Percentiles rank a stretch among this genome's conserved stretches.
phyloP scores from a whole-genome alignment of 1,140 invertebrate genomes.

The Aphaenogaster rudis region DNA sequence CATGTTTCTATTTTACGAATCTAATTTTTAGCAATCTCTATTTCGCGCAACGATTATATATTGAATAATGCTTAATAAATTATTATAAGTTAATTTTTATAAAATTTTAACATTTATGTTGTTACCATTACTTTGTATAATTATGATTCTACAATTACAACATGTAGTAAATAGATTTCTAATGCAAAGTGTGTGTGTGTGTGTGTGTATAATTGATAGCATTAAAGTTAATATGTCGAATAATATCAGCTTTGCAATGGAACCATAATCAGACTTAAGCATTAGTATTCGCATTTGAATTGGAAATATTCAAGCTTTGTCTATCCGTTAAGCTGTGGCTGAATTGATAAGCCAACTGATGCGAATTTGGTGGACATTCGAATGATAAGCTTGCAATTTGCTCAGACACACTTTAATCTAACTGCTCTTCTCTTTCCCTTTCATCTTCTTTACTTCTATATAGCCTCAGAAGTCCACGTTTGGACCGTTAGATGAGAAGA shows the following conservation, averaged over 20 bases:
- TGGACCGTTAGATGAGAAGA: background rate
- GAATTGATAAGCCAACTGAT: slow-evolving; percentile 8
- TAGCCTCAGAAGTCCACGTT: background rate
- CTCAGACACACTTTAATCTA: background rate
- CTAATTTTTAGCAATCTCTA: background rate
- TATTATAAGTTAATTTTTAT: background rate
- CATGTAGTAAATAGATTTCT: background rate
- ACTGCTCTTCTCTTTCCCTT: background rate
- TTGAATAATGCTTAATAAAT: background rate
- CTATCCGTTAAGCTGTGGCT: slow-evolving; percentile 8
- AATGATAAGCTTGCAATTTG: slow-evolving; percentile 19
- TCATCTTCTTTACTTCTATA: slow-evolving; percentile 9
- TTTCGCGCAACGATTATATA: background rate
- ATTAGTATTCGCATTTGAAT: slow-evolving; percentile 31
- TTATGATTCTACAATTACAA: background rate
- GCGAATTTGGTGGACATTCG: slow-evolving; percentile 3
- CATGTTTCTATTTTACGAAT: slow-evolving; percentile 19
- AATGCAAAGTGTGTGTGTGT: background rate
- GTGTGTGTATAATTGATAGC: background rate
- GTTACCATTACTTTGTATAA: background rate
- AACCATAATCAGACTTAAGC: slow-evolving; percentile 36
- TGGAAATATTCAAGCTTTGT: slow-evolving; percentile 19
- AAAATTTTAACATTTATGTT: slow-evolving; percentile 1
- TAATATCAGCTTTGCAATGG: background rate
- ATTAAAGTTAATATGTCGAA: slow-evolving; percentile 8